phyloP scores from a whole-genome alignment of 2,113 vertebrate genomes.

The Aegotheles bennettii region DNA sequence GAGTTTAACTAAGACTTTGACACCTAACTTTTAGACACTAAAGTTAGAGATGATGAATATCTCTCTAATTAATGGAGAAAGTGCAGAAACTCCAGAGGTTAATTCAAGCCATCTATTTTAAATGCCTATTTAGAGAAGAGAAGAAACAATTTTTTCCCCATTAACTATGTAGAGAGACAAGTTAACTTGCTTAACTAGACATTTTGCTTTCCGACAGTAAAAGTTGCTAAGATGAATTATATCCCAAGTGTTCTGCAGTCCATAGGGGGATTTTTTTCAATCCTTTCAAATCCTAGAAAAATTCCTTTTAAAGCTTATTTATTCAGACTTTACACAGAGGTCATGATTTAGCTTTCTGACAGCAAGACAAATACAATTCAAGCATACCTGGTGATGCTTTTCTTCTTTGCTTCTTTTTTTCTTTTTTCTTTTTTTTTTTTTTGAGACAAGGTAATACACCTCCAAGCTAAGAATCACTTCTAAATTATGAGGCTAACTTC shows the following conservation, averaged over 20 bases:
- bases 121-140: background rate
- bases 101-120: constrained; percentile 28
- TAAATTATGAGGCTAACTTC: background rate
- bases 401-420: background rate
- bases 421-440: too few relatives aligned
- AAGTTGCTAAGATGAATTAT: background rate
- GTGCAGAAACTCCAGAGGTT: constrained; percentile 9
- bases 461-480: background rate
- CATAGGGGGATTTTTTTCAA: background rate
- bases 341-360: background rate
- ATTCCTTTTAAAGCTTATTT: background rate
- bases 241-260: background rate
- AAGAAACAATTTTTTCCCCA: background rate
- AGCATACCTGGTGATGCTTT: background rate
- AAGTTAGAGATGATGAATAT: background rate
- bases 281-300: background rate
- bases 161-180: background rate
- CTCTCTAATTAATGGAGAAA: constrained; percentile 9
- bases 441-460: background rate
- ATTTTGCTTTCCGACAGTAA: background rate
- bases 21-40: background rate
- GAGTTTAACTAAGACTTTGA: background rate
- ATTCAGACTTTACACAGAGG: background rate
- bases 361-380: background rate
- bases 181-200: constrained; percentile 2